Evolutionary conservation across 2,888 invertebrate species (phyloP).

Genomic region (Barypeithes pellucidus): DNA sequence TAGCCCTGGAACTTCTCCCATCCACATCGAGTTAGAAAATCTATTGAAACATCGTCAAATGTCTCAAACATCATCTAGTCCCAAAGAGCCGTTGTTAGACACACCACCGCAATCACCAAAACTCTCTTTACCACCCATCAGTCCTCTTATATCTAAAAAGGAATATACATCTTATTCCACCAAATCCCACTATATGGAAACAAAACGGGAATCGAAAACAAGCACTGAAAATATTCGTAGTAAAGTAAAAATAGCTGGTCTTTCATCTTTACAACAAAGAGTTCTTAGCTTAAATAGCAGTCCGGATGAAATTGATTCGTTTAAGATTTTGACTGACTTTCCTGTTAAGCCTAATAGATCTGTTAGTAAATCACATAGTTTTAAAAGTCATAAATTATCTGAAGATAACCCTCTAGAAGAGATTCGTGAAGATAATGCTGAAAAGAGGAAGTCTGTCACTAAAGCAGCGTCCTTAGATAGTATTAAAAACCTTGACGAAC

Average conservation of each 20-base stretch:
- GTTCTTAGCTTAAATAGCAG: constrained; percentile 70
- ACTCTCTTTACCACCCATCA: neutral
- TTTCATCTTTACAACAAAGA: constrained; percentile 74
- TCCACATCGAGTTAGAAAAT: constrained; percentile 65
- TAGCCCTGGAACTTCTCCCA: constrained; percentile 61
- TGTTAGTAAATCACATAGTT: constrained; percentile 82
- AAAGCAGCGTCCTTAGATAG: constrained; percentile 74
- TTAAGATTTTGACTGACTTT: constrained; percentile 67
- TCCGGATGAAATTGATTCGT: constrained; percentile 62
- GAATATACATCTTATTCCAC: constrained; percentile 14
- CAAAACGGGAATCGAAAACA: constrained; percentile 39
- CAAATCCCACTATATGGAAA: constrained; percentile 45
- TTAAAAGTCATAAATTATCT: constrained; percentile 70
- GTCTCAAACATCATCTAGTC: constrained; percentile 18
- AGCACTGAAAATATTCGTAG: constrained; percentile 61
- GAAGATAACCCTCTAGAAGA: constrained; percentile 51
- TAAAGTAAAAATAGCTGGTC: constrained; percentile 71
- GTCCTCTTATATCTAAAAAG: constrained; percentile 24
- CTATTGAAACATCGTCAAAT: constrained; percentile 64
- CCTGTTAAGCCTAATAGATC: constrained; percentile 73
- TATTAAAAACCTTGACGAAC: constrained; percentile 74
- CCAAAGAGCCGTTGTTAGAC: constrained; percentile 5
- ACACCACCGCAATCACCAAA: constrained; percentile 33
- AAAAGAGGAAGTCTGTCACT: constrained; percentile 56
- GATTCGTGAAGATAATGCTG: constrained; percentile 43